Evolutionary conservation across 2,888 invertebrate genomes (phyloP).

Genomic region (Luperina testacea): DNA sequence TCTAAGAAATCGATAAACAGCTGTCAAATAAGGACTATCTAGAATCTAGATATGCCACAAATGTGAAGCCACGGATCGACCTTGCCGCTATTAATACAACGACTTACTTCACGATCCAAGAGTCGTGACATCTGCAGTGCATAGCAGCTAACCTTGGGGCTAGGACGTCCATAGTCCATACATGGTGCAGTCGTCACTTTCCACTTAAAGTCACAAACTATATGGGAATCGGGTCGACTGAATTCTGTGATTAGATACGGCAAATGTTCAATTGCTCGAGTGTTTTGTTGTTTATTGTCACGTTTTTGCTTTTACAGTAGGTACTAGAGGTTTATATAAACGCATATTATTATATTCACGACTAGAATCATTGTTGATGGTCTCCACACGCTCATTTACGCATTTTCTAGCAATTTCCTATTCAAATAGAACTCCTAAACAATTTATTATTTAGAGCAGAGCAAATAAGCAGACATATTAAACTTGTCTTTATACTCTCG

Average conservation of each 20-base stretch:
- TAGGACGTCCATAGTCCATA: conserved; percentile 73
- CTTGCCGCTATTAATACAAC: conserved; percentile 83
- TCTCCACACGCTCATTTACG: background rate
- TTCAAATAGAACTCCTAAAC: conserved; percentile 13
- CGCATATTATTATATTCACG: conserved; percentile 3
- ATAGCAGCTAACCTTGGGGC: conserved; percentile 71
- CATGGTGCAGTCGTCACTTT: conserved; percentile 68
- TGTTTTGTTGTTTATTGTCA: conserved; percentile 40
- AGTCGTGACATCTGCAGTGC: conserved; percentile 76
- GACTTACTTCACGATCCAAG: conserved; percentile 71
- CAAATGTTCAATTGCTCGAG: conserved; percentile 24
- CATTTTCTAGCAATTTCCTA: conserved; percentile 3
- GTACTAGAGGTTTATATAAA: background rate
- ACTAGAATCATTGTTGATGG: background rate
- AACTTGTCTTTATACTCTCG: conserved; percentile 43
- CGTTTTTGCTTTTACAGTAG: conserved; percentile 20
- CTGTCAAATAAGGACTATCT: conserved; percentile 66
- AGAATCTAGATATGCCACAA: conserved; percentile 59
- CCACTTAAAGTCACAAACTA: conserved; percentile 55
- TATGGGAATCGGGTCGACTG: conserved; percentile 61
- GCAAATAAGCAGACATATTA: conserved; percentile 26
- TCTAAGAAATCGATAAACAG: conserved; percentile 52
- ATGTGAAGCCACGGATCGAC: conserved; percentile 72
- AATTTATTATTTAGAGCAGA: conserved; percentile 18
- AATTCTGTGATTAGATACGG: conserved; percentile 57